Evolutionary conservation across 2,113 vertebrate species (phyloP).

Genomic region (Calidris pugnax): DNA sequence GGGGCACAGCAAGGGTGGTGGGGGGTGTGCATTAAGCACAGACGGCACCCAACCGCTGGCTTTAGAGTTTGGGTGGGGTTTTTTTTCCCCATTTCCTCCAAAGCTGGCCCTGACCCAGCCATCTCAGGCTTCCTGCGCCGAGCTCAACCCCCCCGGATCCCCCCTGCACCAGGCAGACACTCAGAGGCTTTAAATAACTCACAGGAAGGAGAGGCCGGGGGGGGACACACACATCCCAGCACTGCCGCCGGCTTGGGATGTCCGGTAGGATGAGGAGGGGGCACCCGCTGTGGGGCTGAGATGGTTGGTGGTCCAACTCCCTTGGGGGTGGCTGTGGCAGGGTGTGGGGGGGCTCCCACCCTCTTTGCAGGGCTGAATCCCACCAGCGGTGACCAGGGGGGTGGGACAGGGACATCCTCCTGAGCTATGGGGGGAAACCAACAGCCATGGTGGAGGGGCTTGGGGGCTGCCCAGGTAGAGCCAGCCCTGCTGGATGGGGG

Average conservation of each 20-base stretch:
- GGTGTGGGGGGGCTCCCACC: fast-evolving
- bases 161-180: not conserved
- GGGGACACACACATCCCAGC: fast-evolving
- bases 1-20: not conserved
- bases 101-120: not conserved
- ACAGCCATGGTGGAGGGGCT: fast-evolving
- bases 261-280: not conserved
- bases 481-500: too few relatives aligned
- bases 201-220: slow-evolving; percentile 11
- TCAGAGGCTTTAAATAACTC: not conserved
- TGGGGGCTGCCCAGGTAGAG: too few relatives aligned
- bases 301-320: too few relatives aligned
- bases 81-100: fast-evolving
- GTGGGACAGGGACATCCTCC: fast-evolving
- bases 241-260: fast-evolving
- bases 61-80: not conserved
- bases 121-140: not conserved
- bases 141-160: fast-evolving
- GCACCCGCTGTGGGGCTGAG: fast-evolving
- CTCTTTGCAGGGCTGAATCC: not conserved
- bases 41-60: not conserved
- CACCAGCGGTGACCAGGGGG: fast-evolving
- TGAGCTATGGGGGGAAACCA: fast-evolving
- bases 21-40: not conserved
- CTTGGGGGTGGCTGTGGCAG: fast-evolving